These are phyloP conservation scores for Anabas testudineus DNA, from an alignment of 2,797 vertebrate genomes.

Conservation along the genomic window DNA sequence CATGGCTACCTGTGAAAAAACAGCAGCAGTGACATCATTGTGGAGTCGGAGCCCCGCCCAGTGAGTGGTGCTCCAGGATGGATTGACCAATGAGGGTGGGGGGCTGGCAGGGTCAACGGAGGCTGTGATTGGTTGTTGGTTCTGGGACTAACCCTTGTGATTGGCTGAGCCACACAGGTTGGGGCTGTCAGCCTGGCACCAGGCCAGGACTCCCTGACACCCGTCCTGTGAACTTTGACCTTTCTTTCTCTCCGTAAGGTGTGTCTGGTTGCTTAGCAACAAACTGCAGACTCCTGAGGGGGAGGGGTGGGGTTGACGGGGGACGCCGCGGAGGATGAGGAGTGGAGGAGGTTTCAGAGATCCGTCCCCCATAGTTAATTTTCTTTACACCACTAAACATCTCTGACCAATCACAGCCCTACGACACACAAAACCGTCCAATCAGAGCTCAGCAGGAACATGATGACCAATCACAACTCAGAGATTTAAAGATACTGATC, in stretches of 20 bases:
- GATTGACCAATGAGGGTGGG: constrained; percentile 33
- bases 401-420: constrained; percentile 26
- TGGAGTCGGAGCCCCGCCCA: constrained; percentile 46
- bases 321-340: constrained; percentile 27
- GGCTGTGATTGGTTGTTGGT: not conserved
- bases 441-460: constrained; percentile 12
- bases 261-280: constrained; percentile 49
- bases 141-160: constrained; percentile 1
- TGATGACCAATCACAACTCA: not conserved
- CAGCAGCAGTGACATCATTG: constrained; percentile 66
- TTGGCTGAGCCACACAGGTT: constrained; percentile 1
- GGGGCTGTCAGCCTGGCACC: not conserved
- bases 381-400: constrained; percentile 74
- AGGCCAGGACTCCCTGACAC: constrained; percentile 67
- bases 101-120: not conserved
- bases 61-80: not conserved
- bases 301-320: constrained; percentile 55
- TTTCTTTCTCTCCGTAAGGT: constrained; percentile 33
- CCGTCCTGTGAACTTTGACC: constrained; percentile 30
- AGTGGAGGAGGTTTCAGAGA: not conserved
- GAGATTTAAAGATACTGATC: not conserved
- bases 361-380: constrained; percentile 44
- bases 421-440: not conserved
- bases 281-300: constrained; percentile 36
- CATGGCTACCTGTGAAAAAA: constrained; percentile 71